Conservation (phyloP, 2,113 vertebrate genomes). For the Hyaena hyaena region DNA sequence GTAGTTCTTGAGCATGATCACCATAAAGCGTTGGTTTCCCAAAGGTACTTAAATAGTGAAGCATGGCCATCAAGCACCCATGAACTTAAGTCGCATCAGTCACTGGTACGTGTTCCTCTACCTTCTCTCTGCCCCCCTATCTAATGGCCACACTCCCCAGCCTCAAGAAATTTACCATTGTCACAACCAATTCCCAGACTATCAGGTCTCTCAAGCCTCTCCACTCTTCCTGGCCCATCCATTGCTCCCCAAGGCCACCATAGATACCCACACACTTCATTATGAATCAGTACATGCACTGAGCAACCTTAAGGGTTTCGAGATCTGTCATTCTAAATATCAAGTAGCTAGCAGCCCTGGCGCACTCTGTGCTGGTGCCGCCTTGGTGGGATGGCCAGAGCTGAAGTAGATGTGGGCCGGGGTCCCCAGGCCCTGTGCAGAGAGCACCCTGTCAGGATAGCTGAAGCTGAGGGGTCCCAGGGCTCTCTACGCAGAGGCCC, state of each 20-base stretch:
- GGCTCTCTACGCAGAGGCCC: not conserved
- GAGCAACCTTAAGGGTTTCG: not conserved
- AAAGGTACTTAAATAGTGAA: not conserved
- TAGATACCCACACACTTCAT: not conserved
- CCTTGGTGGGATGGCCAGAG: not conserved
- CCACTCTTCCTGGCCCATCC: not conserved
- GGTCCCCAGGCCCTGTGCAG: not conserved
- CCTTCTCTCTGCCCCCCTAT: not conserved
- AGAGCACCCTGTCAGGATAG: not conserved
- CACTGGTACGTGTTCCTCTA: not conserved
- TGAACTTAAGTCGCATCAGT: not conserved
- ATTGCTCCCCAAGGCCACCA: too few relatives aligned
- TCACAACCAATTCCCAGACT: not conserved
- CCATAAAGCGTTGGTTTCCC: not conserved
- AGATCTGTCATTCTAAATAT: not conserved
- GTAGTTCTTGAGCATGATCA: not conserved
- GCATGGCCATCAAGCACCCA: not conserved
- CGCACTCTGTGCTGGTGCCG: not conserved
- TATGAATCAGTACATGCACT: not conserved
- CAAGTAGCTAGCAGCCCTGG: not conserved
- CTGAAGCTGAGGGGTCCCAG: not conserved
- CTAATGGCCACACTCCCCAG: not conserved
- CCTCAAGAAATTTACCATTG: not conserved
- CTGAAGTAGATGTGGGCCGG: not conserved
- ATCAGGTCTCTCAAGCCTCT: not conserved